Conservation (phyloP, 2,888 invertebrate genomes). For the Mantis religiosa region DNA sequence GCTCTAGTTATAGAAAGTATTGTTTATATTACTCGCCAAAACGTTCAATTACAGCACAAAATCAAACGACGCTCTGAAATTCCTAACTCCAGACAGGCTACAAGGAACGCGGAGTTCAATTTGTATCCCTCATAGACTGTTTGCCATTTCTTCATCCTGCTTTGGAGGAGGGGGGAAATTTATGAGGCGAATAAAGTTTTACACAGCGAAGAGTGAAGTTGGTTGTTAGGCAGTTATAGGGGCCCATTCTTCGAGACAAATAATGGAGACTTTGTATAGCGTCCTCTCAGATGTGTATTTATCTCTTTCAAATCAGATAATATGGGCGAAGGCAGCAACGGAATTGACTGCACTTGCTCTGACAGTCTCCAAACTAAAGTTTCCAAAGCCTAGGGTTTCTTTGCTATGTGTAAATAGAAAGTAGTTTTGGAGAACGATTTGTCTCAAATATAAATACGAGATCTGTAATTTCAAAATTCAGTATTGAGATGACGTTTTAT, state of each 20-base stretch:
- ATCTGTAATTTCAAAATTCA: too few species aligned
- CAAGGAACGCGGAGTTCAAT: not conserved
- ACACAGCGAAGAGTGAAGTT: not conserved
- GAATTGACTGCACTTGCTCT: too few species aligned
- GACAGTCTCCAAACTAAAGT: too few species aligned
- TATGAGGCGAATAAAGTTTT: not conserved
- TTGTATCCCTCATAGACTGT: not conserved
- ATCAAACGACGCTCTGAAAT: not conserved
- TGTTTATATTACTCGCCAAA: too few species aligned
- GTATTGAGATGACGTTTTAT: too few species aligned
- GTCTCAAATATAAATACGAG: too few species aligned
- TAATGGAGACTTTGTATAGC: not conserved
- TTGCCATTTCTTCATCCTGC: not conserved
- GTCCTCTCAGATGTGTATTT: not conserved
- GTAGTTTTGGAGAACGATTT: too few species aligned
- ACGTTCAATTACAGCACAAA: too few species aligned
- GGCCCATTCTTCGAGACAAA: not conserved
- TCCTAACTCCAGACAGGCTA: not conserved
- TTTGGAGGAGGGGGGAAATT: not conserved
- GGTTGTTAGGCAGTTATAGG: not conserved
- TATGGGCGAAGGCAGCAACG: not conserved
- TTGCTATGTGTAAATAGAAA: too few species aligned
- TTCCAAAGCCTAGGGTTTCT: too few species aligned
- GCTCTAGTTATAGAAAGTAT: too few species aligned
- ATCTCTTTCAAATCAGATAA: not conserved